Evolutionary conservation across 2,113 vertebrate genomes (phyloP).

Genomic region (Halcyon malimbica): DNA sequence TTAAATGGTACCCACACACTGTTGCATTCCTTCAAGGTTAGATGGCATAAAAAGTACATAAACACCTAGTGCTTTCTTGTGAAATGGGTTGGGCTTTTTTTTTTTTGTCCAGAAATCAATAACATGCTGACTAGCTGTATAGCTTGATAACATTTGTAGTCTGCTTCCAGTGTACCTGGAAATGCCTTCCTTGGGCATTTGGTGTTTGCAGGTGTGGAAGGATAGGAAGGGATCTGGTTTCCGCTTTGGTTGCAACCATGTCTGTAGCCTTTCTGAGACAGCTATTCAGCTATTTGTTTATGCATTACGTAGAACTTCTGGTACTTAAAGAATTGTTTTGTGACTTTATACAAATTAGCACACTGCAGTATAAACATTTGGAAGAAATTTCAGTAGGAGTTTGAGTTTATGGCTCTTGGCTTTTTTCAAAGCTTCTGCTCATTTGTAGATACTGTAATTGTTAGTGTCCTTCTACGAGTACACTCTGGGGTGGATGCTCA

Average conservation of each 20-base stretch:
- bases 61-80: neutral
- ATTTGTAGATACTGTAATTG: neutral
- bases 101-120: neutral
- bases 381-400: neutral
- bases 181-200: neutral
- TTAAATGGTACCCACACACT: neutral
- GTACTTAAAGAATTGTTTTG: neutral
- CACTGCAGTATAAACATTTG: neutral
- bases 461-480: neutral
- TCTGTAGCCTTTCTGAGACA: neutral
- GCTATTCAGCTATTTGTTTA: neutral
- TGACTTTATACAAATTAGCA: neutral
- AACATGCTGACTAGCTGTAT: neutral
- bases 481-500: neutral
- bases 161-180: neutral
- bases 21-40: neutral
- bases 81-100: neutral
- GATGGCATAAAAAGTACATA: neutral
- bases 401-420: fast-evolving
- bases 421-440: neutral
- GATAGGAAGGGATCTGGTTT: neutral
- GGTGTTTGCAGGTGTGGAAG: neutral
- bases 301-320: neutral
- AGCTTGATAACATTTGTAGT: neutral
- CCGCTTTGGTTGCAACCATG: neutral